Base-by-base conservation (phyloP, 2,113 vertebrate species). In the Chrysochloris asiatica region DNA sequence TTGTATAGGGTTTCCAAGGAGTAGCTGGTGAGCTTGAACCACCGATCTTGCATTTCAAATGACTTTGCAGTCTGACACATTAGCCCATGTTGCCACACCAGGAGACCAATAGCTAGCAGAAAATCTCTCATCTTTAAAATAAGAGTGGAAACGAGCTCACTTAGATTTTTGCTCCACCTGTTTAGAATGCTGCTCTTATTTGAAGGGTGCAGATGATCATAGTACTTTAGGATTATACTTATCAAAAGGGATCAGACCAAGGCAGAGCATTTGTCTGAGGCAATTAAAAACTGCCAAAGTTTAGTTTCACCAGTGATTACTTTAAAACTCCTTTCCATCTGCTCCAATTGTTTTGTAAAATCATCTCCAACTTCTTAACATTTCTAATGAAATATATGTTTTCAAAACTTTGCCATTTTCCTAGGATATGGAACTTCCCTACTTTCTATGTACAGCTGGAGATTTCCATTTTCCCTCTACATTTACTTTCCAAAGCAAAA, bases 401-500 rank as follows among this genome's bases (percentile, higher is more conserved):
- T 85, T 83, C 33, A 3, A 38, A 89, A 89, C 26, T 16, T 21
- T 77, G 28, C n/a, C 45, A 83, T 83, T 89, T 91, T 22, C 47
- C 17, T 12, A 83, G 26, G 69, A 41, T 81, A 36, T 6, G 72
- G 45, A 67, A 75, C 41, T 87, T 83, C 41, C 78, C 52, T 80
- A 72, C 41, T 87, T 92, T 88, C n/a, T 65, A 61, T 41, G 54
- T 43, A 36, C 9, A 88, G 69, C 61, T 4, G 50, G 36, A 73
- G 76, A 36, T 90, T 84, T 72, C 33, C 22, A 72, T 89, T 54
- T 94, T 56, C 63, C 69, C 91, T 83, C 50, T 56, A 48, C 36
- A 88, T 78, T 48, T 86, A 17, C 71, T 82, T 83, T 69, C 77
- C 80, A 47, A 41, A 88, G 38, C 45, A 85, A 90, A 94, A 91